Evolutionary conservation across 1,140 invertebrate species (phyloP).

Genomic region (Meloidogyne floridensis): DNA sequence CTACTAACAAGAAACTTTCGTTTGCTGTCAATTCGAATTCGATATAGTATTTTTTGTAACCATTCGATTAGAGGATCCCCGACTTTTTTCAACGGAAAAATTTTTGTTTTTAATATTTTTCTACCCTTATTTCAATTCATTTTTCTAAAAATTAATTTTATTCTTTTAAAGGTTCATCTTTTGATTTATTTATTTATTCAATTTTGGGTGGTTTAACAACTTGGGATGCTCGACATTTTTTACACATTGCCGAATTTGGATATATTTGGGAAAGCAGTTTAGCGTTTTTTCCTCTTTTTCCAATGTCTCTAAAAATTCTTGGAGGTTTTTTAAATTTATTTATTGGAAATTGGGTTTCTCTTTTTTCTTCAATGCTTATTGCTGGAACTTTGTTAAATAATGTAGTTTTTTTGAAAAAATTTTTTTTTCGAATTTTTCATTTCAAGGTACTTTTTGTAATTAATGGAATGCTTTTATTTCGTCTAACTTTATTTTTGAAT

Average conservation of each 20-base stretch:
- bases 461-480: constrained; percentile 48
- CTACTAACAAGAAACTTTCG: too few relatives aligned
- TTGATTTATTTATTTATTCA: background rate
- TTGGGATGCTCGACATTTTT: constrained; percentile 55
- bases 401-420: constrained; percentile 25
- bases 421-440: background rate
- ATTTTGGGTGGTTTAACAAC: constrained; percentile 40
- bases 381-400: constrained; percentile 51
- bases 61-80: too few relatives aligned
- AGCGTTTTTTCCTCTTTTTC: constrained; percentile 49
- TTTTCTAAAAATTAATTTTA: background rate
- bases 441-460: constrained; percentile 45
- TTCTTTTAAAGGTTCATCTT: background rate
- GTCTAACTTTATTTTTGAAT: constrained; percentile 40
- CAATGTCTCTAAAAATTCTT: constrained; percentile 38
- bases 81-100: too few relatives aligned
- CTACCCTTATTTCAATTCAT: background rate
- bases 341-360: constrained; percentile 23
- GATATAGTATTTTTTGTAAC: too few relatives aligned
- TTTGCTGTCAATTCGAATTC: too few relatives aligned
- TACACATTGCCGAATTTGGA: constrained; percentile 56
- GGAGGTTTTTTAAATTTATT: constrained; percentile 32
- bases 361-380: constrained; percentile 50
- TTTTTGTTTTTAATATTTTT: background rate
- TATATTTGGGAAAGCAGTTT: constrained; percentile 51